A percentile compares a stretch with the other conserved stretches of the same genome.
These are phyloP conservation scores for Tympanoctomys barrerae DNA, from an alignment of 2,797 vertebrate genomes.

Conservation along the genomic window DNA sequence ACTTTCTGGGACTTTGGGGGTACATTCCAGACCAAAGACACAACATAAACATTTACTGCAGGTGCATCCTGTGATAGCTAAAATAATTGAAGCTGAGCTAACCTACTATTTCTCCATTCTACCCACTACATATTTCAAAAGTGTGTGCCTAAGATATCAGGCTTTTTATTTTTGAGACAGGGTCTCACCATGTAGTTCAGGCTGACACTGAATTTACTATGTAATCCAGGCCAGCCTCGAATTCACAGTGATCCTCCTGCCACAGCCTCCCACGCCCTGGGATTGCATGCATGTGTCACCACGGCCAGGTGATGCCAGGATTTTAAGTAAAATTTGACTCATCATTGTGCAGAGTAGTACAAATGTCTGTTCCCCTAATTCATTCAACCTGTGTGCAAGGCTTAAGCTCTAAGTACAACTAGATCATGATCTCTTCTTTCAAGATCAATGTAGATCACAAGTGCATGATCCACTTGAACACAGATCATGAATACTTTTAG, in stretches of 20 bases:
- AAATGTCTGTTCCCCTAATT: not conserved
- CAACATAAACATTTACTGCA: not conserved
- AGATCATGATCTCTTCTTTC: not conserved
- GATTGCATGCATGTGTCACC: not conserved
- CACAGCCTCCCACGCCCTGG: not conserved
- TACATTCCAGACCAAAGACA: not conserved
- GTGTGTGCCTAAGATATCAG: not conserved
- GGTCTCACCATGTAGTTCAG: not conserved
- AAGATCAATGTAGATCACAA: too few relatives aligned
- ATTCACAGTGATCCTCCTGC: not conserved
- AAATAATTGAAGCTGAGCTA: not conserved
- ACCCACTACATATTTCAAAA: not conserved
- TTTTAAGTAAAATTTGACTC: not conserved
- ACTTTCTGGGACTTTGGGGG: not conserved
- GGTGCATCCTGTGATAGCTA: not conserved
- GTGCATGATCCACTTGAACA: too few relatives aligned
- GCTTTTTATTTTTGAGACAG: not conserved
- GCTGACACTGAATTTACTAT: not conserved
- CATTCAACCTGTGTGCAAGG: not conserved
- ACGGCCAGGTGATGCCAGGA: not conserved
- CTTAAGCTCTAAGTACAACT: not conserved
- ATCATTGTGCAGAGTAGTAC: not conserved
- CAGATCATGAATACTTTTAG: not conserved
- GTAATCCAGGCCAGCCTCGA: not conserved
- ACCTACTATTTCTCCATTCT: not conserved